Evolutionary conservation across 2,113 vertebrate species (phyloP).

Genomic region (Chaetura pelagica): DNA sequence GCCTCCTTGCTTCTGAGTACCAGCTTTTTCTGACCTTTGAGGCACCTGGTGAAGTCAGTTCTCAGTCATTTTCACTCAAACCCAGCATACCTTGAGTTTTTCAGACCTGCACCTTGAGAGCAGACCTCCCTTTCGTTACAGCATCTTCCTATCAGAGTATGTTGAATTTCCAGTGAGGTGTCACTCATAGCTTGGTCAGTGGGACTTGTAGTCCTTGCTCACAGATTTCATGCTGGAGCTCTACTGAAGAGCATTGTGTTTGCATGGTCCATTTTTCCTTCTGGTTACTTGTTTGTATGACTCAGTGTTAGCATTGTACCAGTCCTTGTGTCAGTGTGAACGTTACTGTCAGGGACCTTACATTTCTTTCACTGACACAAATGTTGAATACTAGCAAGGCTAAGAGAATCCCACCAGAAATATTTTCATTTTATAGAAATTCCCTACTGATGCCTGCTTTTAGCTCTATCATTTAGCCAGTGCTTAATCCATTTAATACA

Average conservation of each 20-base stretch:
- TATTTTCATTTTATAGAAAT: conserved; percentile 33
- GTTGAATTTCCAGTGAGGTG: not conserved
- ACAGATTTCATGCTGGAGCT: not conserved
- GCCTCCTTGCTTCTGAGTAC: not conserved
- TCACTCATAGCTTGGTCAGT: not conserved
- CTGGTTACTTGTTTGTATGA: not conserved
- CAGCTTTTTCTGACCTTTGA: not conserved
- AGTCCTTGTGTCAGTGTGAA: not conserved
- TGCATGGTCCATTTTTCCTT: not conserved
- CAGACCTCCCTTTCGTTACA: not conserved
- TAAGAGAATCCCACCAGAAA: conserved; percentile 9
- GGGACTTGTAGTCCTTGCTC: not conserved
- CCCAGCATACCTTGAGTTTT: not conserved
- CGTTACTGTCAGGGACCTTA: not conserved
- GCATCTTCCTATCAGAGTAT: not conserved
- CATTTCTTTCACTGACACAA: not conserved
- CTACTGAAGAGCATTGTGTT: not conserved
- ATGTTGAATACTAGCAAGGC: not conserved
- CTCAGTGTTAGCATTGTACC: not conserved
- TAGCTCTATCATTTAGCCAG: not conserved
- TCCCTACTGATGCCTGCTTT: not conserved
- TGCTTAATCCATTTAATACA: conserved; percentile 20
- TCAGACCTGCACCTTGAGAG: not conserved
- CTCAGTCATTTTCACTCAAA: not conserved
- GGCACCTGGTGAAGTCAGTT: not conserved